A percentile compares a stretch with the other conserved stretches of the same genome.
Conservation (phyloP, 2,113 vertebrate genomes). For the Genyomyrus donnyi region DNA sequence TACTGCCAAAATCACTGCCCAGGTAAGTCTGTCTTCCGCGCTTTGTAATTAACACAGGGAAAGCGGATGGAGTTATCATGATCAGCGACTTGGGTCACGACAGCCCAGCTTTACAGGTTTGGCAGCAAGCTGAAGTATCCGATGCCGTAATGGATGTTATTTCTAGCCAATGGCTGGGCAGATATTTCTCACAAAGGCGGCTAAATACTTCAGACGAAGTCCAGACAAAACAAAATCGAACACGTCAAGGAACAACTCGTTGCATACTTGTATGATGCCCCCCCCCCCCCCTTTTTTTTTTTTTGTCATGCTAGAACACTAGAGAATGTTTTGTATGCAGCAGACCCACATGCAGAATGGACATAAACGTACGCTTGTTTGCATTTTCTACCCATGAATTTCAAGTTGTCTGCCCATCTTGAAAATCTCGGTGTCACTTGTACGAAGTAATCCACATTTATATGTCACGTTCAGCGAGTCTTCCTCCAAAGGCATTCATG, state of each 20-base stretch:
- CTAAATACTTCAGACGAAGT: not conserved
- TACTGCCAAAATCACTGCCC: slow-evolving; percentile 77
- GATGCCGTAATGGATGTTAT: not conserved
- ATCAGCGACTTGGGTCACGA: not conserved
- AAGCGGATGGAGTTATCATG: no score
- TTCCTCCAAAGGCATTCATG: not conserved
- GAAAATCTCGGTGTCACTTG: not conserved
- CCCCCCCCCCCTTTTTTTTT: no score
- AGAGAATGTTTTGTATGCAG: not conserved
- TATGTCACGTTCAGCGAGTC: not conserved
- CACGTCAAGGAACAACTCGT: not conserved
- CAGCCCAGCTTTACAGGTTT: not conserved
- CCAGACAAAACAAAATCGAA: not conserved
- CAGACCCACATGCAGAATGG: not conserved
- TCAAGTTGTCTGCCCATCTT: not conserved
- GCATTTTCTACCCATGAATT: not conserved
- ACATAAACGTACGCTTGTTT: not conserved
- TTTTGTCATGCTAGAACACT: not conserved
- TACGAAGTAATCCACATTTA: not conserved
- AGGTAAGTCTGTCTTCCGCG: slow-evolving; percentile 53
- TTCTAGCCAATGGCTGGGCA: not conserved
- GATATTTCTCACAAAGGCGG: not conserved
- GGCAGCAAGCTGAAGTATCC: not conserved
- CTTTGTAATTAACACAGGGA: no score
- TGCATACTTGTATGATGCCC: not conserved